Base-by-base conservation (phyloP, 2,113 vertebrate species). In the Coptodon bakossiorum region DNA sequence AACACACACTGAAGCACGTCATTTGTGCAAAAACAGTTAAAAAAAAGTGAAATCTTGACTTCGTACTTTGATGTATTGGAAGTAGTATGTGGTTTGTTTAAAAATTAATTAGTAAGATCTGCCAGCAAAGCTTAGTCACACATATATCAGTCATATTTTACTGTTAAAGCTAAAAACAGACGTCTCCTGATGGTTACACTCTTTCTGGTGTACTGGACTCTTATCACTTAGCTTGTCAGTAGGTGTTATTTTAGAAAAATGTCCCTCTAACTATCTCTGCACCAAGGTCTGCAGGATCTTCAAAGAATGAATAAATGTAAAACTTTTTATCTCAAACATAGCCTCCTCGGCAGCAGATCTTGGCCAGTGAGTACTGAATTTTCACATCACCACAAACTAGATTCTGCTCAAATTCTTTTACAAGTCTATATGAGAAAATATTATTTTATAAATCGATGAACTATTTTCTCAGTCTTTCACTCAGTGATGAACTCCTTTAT, bases 61-160 rank as follows among this genome's bases (percentile, higher is more conserved):
- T n/a, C 12, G 22, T 38, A 22, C 50, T 86, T 80, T 84, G 27
- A 84, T 80, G 2, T 34, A 61, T 73, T 66, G 5, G 6, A 73
- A 24, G 71, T 54, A 54, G 24, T 1, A 34, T 45, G 6, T 0
- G 66, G 24, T 54, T 2, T 73, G 6, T 66, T 66, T 66, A 36
- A 14, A 73, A 45, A 6, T 4, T 6, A 63, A 53, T n/a, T 40
- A 52, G 7, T n/a, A 40, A 3, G 34, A 9, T 6, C 4, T 29
- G 22, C 13, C 13, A 54, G 31, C 19, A 80, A 16, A 34, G 6
- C 13, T 86, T 43, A 11, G 31, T 52, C 27, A 78, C 3, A 10
- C 40, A 43, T 34, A 9, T 9, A 79, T 73, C 34, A 48, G 80
- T 87, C 36, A 76, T 54, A 48, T 63, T 57, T 13, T 68, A 7